Base-by-base conservation (phyloP, 2,113 vertebrate genomes). In the Ranitomeya variabilis region DNA sequence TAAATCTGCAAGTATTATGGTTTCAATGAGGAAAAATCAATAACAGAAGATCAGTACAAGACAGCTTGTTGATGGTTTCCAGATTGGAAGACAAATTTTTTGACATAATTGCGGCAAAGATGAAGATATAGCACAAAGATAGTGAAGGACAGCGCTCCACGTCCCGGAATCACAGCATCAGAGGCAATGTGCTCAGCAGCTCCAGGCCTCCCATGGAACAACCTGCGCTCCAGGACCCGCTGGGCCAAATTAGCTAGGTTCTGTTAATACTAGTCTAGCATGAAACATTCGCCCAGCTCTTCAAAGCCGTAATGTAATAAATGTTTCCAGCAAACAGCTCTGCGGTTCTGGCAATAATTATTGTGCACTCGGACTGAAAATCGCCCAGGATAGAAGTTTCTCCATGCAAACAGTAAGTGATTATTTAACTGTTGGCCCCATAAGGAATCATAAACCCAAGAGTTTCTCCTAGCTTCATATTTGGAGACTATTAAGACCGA, bases 331-430 rank as follows among this genome's bases (percentile, higher is more conserved):
- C 26, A 19, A 59, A 26, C 54, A 60, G 13, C 59, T 57, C 45
- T 59, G 54, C 16, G 19, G 69, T 57, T 86, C 84, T 86, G 69
- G 84, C 73, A 86, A 62, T 82, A 81, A 81, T 80, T 80, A 88
- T 31, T 87, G 64, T 26, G 45, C 51, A 87, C 45, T 85, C 11
- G 23, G 62, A 54, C 45, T 16, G 21, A 54, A 83, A 26, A 54
- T 23, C 51, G 60, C 80, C 64, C 79, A 14, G 23, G 26, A 80
- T 19, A 67, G 19, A 66, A n/a, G 52, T 51, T 66, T 82, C n/a
- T 83, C 64, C 45, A 83, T 83, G 21, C 60, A 66, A 69, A 83
- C 81, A 69, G 59, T 54, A 83, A 83, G 37, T 67, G 21, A 69
- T 67, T 83, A 83, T 69, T 83, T 52, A 83, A 66, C 26, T 66